Evolutionary conservation across 2,888 invertebrate species (phyloP).

Genomic region (Protodeltote pygarga): DNA sequence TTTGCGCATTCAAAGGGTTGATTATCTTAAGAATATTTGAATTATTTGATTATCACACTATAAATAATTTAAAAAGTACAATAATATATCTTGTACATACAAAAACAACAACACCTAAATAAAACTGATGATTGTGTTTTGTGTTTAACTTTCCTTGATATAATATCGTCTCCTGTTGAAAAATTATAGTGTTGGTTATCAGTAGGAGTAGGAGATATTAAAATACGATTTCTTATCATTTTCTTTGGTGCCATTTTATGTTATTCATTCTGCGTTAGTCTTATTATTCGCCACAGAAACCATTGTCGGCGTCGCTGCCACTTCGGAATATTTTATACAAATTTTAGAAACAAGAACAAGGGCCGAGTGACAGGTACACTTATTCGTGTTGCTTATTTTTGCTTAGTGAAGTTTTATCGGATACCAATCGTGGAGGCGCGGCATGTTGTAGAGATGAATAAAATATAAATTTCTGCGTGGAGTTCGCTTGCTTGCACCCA

Average conservation of each 20-base stretch:
- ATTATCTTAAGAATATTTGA: not conserved
- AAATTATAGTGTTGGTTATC: conserved; percentile 37
- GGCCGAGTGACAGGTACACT: conserved; percentile 84
- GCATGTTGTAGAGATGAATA: conserved; percentile 81
- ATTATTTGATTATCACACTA: too few species aligned
- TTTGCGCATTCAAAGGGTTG: conserved; percentile 12
- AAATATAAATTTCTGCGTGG: conserved; percentile 80
- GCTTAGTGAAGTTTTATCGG: conserved; percentile 79
- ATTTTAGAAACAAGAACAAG: conserved; percentile 86
- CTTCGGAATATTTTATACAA: conserved; percentile 85
- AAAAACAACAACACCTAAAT: too few species aligned
- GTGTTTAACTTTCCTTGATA: too few species aligned
- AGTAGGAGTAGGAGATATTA: conserved; percentile 51
- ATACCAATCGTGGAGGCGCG: conserved; percentile 77
- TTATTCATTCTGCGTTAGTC: conserved; percentile 65
- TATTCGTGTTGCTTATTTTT: conserved; percentile 83
- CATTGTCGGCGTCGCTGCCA: conserved; percentile 75
- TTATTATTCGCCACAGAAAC: conserved; percentile 71
- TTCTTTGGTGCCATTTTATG: conserved; percentile 53
- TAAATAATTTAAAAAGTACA: too few species aligned
- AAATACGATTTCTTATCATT: conserved; percentile 63
- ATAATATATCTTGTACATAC: too few species aligned
- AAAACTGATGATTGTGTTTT: too few species aligned
- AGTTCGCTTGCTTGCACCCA: conserved; percentile 71
- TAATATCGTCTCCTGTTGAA: not conserved